Conservation (phyloP, 2,797 vertebrate genomes). For the Cuculus canorus region DNA sequence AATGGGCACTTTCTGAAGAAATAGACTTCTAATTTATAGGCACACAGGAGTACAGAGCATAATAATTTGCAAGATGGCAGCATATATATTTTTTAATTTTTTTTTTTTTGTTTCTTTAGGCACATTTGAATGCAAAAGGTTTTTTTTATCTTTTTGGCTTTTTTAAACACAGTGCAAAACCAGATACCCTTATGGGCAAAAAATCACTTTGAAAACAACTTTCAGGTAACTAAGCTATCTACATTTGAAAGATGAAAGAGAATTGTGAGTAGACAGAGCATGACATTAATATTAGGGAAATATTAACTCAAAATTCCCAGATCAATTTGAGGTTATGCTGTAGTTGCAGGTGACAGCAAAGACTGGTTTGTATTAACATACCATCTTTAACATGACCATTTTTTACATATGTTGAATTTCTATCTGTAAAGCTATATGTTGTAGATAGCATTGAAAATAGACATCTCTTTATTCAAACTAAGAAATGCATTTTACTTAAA, state of each 20-base stretch:
- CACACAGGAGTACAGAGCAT: slow-evolving; percentile 67
- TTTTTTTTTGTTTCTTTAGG: slow-evolving; percentile 63
- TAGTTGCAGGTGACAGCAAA: slow-evolving; percentile 23
- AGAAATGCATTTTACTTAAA: neutral
- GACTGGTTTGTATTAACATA: neutral
- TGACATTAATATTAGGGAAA: slow-evolving; percentile 13
- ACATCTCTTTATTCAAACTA: neutral
- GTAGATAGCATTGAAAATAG: slow-evolving; percentile 26
- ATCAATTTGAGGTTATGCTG: slow-evolving; percentile 21
- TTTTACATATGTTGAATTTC: neutral
- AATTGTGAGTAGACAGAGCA: slow-evolving; percentile 17
- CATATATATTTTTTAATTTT: slow-evolving; percentile 23
- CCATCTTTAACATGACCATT: neutral
- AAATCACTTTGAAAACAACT: slow-evolving; percentile 59
- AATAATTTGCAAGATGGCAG: slow-evolving; percentile 72
- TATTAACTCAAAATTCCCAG: slow-evolving; percentile 37
- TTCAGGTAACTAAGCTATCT: slow-evolving; percentile 50
- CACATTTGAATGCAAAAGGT: slow-evolving; percentile 74
- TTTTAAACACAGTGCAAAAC: slow-evolving; percentile 74
- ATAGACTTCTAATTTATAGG: slow-evolving; percentile 59
- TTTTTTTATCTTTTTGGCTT: neutral
- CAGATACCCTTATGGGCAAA: slow-evolving; percentile 59
- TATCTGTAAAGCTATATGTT: slow-evolving; percentile 1
- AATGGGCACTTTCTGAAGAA: slow-evolving; percentile 68
- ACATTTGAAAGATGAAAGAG: slow-evolving; percentile 42